Evolutionary conservation across 2,888 invertebrate species (phyloP).

Genomic region (Cataglyphis cursor): DNA sequence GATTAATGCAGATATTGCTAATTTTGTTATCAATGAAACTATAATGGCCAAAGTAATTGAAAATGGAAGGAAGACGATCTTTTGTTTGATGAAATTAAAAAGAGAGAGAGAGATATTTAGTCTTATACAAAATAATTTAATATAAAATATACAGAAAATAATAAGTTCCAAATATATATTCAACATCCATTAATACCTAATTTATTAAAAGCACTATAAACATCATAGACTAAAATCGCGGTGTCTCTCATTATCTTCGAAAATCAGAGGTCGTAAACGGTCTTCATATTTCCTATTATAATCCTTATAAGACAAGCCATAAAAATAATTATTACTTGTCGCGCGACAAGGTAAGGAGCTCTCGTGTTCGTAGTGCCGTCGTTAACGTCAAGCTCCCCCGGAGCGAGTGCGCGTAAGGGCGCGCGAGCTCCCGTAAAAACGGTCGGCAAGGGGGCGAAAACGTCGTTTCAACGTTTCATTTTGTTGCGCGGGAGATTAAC

Average conservation of each 20-base stretch:
- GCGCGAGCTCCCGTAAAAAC: slow-evolving; percentile 33
- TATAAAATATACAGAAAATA: not conserved
- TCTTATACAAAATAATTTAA: not conserved
- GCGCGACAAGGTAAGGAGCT: slow-evolving; percentile 30
- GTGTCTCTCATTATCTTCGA: not conserved
- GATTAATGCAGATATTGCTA: not conserved
- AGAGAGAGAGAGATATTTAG: not conserved
- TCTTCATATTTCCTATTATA: slow-evolving; percentile 36
- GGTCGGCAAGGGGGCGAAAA: slow-evolving; percentile 11
- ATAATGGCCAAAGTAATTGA: not conserved
- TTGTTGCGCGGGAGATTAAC: slow-evolving; percentile 74
- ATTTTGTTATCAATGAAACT: not conserved
- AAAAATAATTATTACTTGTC: slow-evolving; percentile 64
- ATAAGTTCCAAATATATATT: not conserved
- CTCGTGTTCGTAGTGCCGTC: slow-evolving; percentile 55
- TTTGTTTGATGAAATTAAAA: not conserved
- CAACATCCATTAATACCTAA: not conserved
- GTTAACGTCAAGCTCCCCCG: slow-evolving; percentile 53
- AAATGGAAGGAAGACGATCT: not conserved
- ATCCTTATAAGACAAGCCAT: slow-evolving; percentile 35
- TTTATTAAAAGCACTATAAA: not conserved
- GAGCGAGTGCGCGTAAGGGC: slow-evolving; percentile 46
- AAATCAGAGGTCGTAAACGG: slow-evolving; percentile 28
- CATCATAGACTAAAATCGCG: not conserved
- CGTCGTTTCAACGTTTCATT: slow-evolving; percentile 64